Conservation (phyloP, 2,113 vertebrate genomes). For the Prunella himalayana region DNA sequence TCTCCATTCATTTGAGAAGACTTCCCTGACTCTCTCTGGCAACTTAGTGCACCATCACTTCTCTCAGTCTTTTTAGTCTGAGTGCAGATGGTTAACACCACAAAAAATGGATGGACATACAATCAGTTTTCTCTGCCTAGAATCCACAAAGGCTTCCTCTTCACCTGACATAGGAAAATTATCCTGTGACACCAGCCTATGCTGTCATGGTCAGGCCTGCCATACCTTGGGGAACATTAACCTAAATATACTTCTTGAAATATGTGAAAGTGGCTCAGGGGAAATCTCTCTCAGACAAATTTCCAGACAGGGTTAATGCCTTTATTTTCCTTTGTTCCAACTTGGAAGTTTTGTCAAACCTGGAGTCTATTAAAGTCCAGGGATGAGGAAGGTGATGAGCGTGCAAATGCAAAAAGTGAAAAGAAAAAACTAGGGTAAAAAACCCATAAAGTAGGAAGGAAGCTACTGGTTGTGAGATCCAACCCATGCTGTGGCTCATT, state of each 20-base stretch:
- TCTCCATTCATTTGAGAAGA: not conserved
- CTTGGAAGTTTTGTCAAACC: not conserved
- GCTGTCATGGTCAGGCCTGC: not conserved
- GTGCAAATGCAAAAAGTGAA: not conserved
- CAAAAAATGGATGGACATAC: not conserved
- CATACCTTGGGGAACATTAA: not conserved
- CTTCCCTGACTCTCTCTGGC: not conserved
- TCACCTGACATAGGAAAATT: not conserved
- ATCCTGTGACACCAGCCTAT: not conserved
- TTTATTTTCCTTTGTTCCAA: not conserved
- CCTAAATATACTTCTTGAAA: not conserved
- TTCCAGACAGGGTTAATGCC: not conserved
- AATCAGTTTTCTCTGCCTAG: not conserved
- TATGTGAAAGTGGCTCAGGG: not conserved
- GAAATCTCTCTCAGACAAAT: not conserved
- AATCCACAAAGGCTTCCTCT: not conserved
- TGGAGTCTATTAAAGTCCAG: not conserved
- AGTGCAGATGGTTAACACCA: not conserved
- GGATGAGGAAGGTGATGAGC: not conserved
- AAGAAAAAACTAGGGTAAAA: not conserved
- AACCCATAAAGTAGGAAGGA: not conserved
- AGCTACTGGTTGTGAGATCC: not conserved
- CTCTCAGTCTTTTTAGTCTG: not conserved
- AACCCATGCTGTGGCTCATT: not conserved
- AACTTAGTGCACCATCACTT: not conserved